Evolutionary conservation across 2,113 vertebrate genomes (phyloP).

Genomic region (Ardeotis arabs): DNA sequence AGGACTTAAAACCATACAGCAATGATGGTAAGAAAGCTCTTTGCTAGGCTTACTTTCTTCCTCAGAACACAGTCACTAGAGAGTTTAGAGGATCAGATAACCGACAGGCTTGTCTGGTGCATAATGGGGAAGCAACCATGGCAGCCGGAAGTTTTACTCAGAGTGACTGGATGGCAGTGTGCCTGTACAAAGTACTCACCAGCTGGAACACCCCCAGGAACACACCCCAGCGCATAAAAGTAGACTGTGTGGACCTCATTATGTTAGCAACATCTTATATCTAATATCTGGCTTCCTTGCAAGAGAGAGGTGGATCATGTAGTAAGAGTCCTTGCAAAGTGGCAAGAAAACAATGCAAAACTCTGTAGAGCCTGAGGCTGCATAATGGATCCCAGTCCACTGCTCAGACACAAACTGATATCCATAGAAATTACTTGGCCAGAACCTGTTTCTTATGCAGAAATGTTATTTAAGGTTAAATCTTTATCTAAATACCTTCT

Average conservation of each 20-base stretch:
- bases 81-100: background rate
- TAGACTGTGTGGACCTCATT: background rate
- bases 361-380: background rate
- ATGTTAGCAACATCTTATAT: background rate
- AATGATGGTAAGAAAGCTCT: background rate
- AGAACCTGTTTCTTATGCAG: rapidly evolving
- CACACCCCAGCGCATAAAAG: background rate
- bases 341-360: background rate
- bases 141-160: background rate
- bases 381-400: background rate
- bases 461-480: background rate
- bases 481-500: background rate
- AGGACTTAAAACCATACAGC: background rate
- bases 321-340: background rate
- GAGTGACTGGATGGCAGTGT: rapidly evolving
- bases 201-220: too few species aligned
- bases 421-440: background rate
- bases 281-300: background rate
- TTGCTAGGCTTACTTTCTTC: background rate
- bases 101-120: background rate
- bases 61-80: background rate
- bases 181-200: background rate
- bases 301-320: background rate
- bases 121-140: rapidly evolving
- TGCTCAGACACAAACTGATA: background rate